These are phyloP conservation scores for Polyodon spathula DNA, from an alignment of 2,113 vertebrate species.

Conservation along the genomic window DNA sequence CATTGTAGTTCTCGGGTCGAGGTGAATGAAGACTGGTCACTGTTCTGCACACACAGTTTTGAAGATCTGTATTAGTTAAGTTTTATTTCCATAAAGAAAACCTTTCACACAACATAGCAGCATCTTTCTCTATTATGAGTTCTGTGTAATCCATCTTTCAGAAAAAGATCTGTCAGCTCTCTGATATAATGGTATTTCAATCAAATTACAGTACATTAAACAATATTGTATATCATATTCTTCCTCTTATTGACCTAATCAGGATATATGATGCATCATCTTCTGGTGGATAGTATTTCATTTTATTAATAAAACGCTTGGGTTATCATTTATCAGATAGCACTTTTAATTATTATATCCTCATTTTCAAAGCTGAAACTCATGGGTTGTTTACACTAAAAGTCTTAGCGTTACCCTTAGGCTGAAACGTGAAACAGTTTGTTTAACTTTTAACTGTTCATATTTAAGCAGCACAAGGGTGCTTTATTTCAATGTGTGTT, in stretches of 20 bases:
- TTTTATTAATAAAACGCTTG: constrained; percentile 34
- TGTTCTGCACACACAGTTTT: too few species aligned
- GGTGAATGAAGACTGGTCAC: too few species aligned
- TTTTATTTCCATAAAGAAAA: neutral
- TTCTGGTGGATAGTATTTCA: constrained; percentile 36
- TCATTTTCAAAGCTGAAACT: neutral
- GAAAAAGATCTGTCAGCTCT: constrained; percentile 37
- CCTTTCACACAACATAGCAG: constrained; percentile 21
- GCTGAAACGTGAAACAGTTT: neutral
- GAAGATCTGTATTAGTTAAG: neutral
- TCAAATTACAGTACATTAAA: constrained; percentile 55
- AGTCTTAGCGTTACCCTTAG: neutral
- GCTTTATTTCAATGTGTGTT: too few species aligned
- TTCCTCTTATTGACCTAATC: constrained; percentile 27
- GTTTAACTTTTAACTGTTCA: neutral
- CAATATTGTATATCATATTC: constrained; percentile 38
- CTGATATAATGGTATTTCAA: constrained; percentile 51
- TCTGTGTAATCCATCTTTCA: constrained; percentile 35
- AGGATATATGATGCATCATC: constrained; percentile 36
- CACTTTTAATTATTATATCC: constrained; percentile 3
- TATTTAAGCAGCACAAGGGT: too few species aligned
- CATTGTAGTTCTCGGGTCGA: too few species aligned
- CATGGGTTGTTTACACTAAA: neutral
- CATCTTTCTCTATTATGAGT: constrained; percentile 30
- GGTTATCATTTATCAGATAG: constrained; percentile 15